A percentile compares a stretch with the other conserved stretches of the same genome.
Evolutionary conservation across 1,140 invertebrate species (phyloP).

Genomic region (Glossosoma conforme): DNA sequence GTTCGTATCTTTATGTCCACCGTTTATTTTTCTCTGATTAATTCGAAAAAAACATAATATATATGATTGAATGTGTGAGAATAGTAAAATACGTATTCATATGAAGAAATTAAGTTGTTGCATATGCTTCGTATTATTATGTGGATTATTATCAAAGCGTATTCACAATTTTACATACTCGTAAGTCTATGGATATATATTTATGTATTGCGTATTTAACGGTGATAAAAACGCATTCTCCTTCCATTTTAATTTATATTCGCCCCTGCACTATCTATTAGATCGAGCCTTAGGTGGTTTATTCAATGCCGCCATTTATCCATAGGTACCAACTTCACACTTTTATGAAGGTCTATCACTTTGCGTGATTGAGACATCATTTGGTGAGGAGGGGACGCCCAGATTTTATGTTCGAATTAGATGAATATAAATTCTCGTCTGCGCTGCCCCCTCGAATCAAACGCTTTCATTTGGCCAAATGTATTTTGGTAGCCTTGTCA

Average conservation of each 20-base stretch:
- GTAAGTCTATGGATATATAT: too few relatives aligned
- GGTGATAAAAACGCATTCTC: not conserved
- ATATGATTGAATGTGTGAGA: too few relatives aligned
- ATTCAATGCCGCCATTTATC: not conserved
- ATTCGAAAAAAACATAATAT: too few relatives aligned
- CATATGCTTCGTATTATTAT: too few relatives aligned
- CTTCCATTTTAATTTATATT: not conserved
- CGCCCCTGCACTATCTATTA: not conserved
- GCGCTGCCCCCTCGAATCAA: constrained; percentile 9
- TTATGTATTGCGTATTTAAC: too few relatives aligned
- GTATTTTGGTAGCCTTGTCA: too few relatives aligned
- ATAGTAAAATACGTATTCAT: too few relatives aligned
- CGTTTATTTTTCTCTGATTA: too few relatives aligned
- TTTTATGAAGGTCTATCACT: constrained; percentile 29
- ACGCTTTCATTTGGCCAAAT: constrained; percentile 8
- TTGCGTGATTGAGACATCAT: constrained; percentile 31
- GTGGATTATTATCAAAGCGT: too few relatives aligned
- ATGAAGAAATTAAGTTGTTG: too few relatives aligned
- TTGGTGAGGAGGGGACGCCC: constrained; percentile 18
- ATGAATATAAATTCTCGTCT: constrained; percentile 29
- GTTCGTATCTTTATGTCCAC: too few relatives aligned
- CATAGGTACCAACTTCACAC: constrained; percentile 3
- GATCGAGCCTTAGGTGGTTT: not conserved
- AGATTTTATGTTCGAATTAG: constrained; percentile 31
- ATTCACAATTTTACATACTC: too few relatives aligned